Evolutionary conservation across 1,140 invertebrate species (phyloP), one percentile per base, ranked within the genome.

Genomic region (Mercenaria mercenaria): DNA sequence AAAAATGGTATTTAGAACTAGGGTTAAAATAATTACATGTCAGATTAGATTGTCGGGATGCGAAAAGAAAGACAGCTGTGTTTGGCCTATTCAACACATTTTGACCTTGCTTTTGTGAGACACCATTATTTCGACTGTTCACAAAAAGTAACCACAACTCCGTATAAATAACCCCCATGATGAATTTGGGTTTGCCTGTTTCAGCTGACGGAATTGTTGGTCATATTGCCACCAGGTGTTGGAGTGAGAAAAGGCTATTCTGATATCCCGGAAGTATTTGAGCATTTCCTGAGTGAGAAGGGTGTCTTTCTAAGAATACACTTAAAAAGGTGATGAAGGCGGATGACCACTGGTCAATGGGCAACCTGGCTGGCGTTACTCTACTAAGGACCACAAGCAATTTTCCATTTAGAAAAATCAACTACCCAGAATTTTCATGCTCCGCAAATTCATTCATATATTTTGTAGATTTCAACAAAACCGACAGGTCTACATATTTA

Each of bases 91-190:
- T 47, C 18, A 47, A 10, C 8, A 10, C 18, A 47, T 47, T 8
- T 47, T 47, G 43, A 47, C 8, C 23, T 56, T 6, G 23, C 10
- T 56, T 11, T 56, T 56, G 52, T 56, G 52, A 15, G 2, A 4
- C 52, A 15, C 8, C 3, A 56, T 11, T 37, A 32, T 32, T 39
- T 74, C 20, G 18, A n/a, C 0, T 18, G 37, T 74, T 69, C 18
- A 26, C 29, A 69, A n/a, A n/a, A 18, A 74, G 69, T 0, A 74
- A 32, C 69, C 29, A 74, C 4, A 37, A 74, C 52, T 74, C 69
- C 29, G 34, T 26, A 74, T 74, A 37, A 13, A 74, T 74, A 39
- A 74, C n/a, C 69, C 69, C 69, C 0, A 74, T 41, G 69, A 74
- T 37, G 69, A 74, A 18, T 15, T 29, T 69, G 69, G 37, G 34